Percentiles rank a stretch among this genome's conserved stretches.
These are phyloP conservation scores for Amaurobius ferox DNA, from an alignment of 2,888 invertebrate genomes.

Conservation along the genomic window DNA sequence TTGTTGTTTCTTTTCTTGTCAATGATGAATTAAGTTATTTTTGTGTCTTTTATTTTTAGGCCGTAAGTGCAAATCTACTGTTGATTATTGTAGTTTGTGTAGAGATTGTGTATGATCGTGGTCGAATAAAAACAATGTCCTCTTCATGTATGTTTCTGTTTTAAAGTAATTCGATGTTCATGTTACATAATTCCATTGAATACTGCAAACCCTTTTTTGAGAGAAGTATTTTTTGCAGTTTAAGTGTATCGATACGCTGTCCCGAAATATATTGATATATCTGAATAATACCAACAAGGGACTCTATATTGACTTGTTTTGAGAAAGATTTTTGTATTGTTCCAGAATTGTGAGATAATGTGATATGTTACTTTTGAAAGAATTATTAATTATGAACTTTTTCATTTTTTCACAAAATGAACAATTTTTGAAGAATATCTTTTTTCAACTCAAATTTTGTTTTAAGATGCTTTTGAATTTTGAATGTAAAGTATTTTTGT, in stretches of 20 bases:
- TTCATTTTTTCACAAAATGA: conserved; percentile 17
- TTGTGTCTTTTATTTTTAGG: conserved; percentile 46
- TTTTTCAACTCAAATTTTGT: conserved; percentile 35
- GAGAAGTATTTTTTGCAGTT: conserved; percentile 13
- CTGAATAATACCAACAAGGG: not conserved
- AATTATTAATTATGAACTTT: not conserved
- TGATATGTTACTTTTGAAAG: not conserved
- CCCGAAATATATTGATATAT: not conserved
- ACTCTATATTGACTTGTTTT: not conserved
- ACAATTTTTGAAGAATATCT: conserved; percentile 32
- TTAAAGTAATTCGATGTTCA: conserved; percentile 21
- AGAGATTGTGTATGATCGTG: conserved; percentile 41
- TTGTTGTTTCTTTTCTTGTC: conserved; percentile 11
- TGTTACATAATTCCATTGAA: conserved; percentile 28
- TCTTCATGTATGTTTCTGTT: conserved; percentile 54
- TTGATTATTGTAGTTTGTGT: conserved; percentile 56
- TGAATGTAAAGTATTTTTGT: conserved; percentile 31
- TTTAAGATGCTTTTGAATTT: conserved; percentile 36
- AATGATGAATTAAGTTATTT: not conserved
- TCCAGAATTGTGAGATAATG: not conserved
- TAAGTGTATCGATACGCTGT: not conserved
- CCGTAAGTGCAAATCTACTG: conserved; percentile 25
- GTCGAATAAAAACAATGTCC: conserved; percentile 61
- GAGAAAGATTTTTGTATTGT: conserved; percentile 28
- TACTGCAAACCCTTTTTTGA: not conserved